Conservation (phyloP, 2,888 invertebrate genomes). For the Brenthis daphne region DNA sequence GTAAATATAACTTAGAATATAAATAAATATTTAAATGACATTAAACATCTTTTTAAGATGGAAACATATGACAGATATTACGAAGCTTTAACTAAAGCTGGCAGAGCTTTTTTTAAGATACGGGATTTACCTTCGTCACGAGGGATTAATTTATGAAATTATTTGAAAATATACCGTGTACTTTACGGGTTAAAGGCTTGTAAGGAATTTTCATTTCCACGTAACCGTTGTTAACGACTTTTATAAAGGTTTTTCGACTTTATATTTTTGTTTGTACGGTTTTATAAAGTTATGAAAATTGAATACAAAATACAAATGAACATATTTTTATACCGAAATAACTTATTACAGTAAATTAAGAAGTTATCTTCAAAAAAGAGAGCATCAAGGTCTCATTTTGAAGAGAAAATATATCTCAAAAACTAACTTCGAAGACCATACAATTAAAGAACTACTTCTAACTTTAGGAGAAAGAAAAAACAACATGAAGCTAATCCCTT, state of each 20-base stretch:
- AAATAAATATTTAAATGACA: background rate
- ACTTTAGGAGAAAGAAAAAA: too few species aligned
- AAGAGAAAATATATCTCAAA: too few species aligned
- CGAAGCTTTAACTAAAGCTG: conserved; percentile 27
- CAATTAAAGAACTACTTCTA: too few species aligned
- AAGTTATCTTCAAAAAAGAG: too few species aligned
- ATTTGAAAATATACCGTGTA: conserved; percentile 37
- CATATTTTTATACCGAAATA: too few species aligned
- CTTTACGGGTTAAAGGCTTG: conserved; percentile 27
- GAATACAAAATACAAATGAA: too few species aligned
- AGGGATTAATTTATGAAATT: conserved; percentile 38
- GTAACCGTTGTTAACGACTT: conserved; percentile 14
- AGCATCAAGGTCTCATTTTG: too few species aligned
- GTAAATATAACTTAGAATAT: too few species aligned
- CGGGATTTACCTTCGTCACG: conserved; percentile 39
- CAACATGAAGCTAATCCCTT: too few species aligned
- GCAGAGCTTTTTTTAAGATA: conserved; percentile 31
- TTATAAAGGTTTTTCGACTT: background rate
- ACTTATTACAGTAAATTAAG: too few species aligned
- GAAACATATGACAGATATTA: conserved; percentile 29
- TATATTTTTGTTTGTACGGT: background rate
- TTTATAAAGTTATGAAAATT: conserved; percentile 7
- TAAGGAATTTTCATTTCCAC: conserved; percentile 23
- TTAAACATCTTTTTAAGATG: conserved; percentile 33
- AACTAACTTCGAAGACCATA: too few species aligned